Evolutionary conservation across 1,140 invertebrate genomes (phyloP), one percentile per base, ranked within the genome.

Genomic region (Mycetomoellerius zeteki): DNA sequence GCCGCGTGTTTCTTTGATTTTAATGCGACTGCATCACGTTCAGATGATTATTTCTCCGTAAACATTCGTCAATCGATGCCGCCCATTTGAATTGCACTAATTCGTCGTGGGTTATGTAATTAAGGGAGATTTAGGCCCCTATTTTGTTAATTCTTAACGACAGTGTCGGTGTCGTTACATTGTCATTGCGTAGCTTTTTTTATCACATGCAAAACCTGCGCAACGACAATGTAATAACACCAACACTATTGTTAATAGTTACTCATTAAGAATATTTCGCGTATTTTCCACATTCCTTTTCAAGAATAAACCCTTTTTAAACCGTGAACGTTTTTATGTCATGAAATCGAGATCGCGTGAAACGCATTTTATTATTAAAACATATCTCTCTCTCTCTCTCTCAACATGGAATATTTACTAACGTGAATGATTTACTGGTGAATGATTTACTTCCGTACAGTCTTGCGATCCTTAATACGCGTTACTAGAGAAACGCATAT

Each of bases 401-500:
- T n/a, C n/a, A 37, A 30, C 10, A 33, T 16, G 10, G 12, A 30
- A 65, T 82, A 14, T n/a, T 43, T 67, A 67, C 33, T 37, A 33
- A 14, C 12, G 37, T 16, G 27, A 60, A 84, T 47, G 14, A 30
- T 60, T 50, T 30, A 27, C 7, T 14, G 33, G 1, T 33, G 19
- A 37, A 37, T 37, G 8, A 37, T 37, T 37, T 37, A 43, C 30
- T 62, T 62, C 47, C 69, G 12, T 58, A 10, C 33, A 33, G 19
- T 50, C 27, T 84, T 50, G 54, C 27, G 37, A 75, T 50, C 27
- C 37, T 75, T 69, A 75, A 60, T 54, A 7, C 54, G 73, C 52
- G 12, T 80, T 47, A 16, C 27, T 50, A 21, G 27, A 21, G 27
- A 43, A 73, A 47, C 69, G 52, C n/a, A 72, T 3, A 43, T 3